These are phyloP conservation scores for Caenorhabditis wallacei DNA, from an alignment of 2,888 invertebrate species.

Conservation along the genomic window DNA sequence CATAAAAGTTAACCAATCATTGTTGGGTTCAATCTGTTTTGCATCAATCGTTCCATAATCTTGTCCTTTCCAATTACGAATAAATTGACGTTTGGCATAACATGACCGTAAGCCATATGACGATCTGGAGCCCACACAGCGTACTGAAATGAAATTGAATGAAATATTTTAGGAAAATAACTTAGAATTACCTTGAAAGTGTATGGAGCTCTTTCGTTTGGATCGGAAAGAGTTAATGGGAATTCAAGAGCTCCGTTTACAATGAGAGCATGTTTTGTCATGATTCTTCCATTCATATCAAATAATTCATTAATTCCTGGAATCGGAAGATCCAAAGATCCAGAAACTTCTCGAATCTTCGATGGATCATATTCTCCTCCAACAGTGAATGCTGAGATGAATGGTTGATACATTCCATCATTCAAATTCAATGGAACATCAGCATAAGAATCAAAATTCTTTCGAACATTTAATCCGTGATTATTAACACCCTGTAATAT, in stretches of 20 bases:
- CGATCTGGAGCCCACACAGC: constrained; percentile 58
- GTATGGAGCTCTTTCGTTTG: constrained; percentile 77
- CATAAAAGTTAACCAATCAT: constrained; percentile 69
- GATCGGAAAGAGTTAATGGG: constrained; percentile 77
- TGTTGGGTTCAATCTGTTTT: constrained; percentile 75
- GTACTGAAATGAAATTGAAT: constrained; percentile 41
- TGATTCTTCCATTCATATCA: constrained; percentile 76
- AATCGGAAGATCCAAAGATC: constrained; percentile 74
- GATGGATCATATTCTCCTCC: constrained; percentile 76
- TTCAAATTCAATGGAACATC: constrained; percentile 72
- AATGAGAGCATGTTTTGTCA: constrained; percentile 68
- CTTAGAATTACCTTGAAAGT: constrained; percentile 67
- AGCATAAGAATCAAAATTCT: constrained; percentile 78
- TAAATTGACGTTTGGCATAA: constrained; percentile 74
- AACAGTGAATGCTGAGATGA: constrained; percentile 69
- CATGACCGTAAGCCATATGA: constrained; percentile 70
- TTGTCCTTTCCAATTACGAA: constrained; percentile 72
- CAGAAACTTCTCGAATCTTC: constrained; percentile 73
- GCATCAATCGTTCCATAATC: constrained; percentile 72
- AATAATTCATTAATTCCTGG: constrained; percentile 78
- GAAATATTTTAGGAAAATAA: background rate
- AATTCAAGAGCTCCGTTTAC: constrained; percentile 75
- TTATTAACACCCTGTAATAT: constrained; percentile 76
- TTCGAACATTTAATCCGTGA: constrained; percentile 72
- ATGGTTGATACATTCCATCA: constrained; percentile 75